Percentiles rank a stretch among this genome's conserved stretches.
These are phyloP conservation scores for Pygocentrus nattereri DNA, from an alignment of 2,797 vertebrate genomes.

Conservation along the genomic window DNA sequence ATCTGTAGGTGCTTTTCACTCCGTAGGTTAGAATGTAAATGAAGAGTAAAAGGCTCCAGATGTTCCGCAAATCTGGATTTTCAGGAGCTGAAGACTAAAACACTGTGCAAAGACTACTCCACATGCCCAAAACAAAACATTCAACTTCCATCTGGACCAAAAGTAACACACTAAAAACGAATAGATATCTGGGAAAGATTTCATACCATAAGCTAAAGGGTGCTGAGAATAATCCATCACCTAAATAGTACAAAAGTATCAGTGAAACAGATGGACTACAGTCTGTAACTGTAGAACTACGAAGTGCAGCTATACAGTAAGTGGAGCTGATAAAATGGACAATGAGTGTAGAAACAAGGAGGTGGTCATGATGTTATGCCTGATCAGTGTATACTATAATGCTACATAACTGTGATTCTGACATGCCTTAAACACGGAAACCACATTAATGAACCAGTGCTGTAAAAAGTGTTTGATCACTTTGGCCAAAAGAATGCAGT, in stretches of 20 bases:
- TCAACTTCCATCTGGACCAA: not conserved
- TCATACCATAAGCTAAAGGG: not conserved
- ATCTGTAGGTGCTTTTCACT: not conserved
- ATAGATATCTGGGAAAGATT: not conserved
- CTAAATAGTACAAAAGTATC: too few species aligned
- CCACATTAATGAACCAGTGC: not conserved
- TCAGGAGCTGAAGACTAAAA: conserved; percentile 35
- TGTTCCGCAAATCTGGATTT: too few species aligned
- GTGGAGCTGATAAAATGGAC: too few species aligned
- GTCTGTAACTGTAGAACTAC: too few species aligned
- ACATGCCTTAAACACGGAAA: not conserved
- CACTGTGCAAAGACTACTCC: conserved; percentile 57
- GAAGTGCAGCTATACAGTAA: too few species aligned
- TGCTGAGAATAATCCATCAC: too few species aligned
- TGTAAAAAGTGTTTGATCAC: not conserved
- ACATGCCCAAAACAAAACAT: not conserved
- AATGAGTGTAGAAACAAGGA: too few species aligned
- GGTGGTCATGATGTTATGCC: too few species aligned
- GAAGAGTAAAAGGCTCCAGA: not conserved
- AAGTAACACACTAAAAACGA: not conserved
- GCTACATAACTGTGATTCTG: not conserved
- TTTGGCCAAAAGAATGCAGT: not conserved
- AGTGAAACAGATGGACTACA: too few species aligned
- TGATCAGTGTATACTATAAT: too few species aligned
- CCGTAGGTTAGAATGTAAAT: not conserved